A percentile compares a stretch with the other conserved stretches of the same genome.
phyloP scores from a whole-genome alignment of 2,888 invertebrate genomes.

The Cosmorhoe ocellata region DNA sequence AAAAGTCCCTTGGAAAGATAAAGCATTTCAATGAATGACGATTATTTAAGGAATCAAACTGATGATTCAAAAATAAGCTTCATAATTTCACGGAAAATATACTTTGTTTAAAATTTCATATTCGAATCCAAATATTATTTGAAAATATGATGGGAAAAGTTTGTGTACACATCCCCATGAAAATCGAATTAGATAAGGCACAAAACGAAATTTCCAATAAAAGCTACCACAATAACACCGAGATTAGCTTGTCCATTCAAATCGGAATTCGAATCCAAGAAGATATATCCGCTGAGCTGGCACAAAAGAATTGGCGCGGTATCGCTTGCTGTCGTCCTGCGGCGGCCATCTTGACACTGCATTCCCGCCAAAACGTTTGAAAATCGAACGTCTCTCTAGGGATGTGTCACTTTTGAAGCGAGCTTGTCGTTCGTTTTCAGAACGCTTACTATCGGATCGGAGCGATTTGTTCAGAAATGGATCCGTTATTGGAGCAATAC shows the following conservation, averaged over 20 bases:
- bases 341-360: constrained; percentile 45
- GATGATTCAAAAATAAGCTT: too few relatives aligned
- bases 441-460: constrained; percentile 63
- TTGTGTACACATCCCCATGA: constrained; percentile 5
- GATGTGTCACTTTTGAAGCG: constrained; percentile 40
- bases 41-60: too few relatives aligned
- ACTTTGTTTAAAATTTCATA: too few relatives aligned
- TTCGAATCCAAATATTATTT: constrained; percentile 1
- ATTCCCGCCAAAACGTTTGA: constrained; percentile 37
- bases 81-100: too few relatives aligned
- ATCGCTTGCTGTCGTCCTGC: constrained; percentile 52
- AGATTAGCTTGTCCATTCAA: constrained; percentile 72
- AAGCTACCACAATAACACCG: constrained; percentile 59
- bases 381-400: constrained; percentile 55
- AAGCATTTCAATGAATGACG: too few relatives aligned
- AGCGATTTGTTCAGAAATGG: constrained; percentile 34
- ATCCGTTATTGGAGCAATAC: constrained; percentile 28
- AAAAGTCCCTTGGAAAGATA: too few relatives aligned
- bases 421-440: constrained; percentile 61
- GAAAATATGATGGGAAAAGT: constrained; percentile 14
- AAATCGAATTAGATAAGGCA: constrained; percentile 34
- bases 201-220: constrained; percentile 45
- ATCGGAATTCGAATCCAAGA: constrained; percentile 58
- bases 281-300: constrained; percentile 61
- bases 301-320: constrained; percentile 76